phyloP scores from a whole-genome alignment of 2,888 invertebrate species.

The Dryomyza anilis region DNA sequence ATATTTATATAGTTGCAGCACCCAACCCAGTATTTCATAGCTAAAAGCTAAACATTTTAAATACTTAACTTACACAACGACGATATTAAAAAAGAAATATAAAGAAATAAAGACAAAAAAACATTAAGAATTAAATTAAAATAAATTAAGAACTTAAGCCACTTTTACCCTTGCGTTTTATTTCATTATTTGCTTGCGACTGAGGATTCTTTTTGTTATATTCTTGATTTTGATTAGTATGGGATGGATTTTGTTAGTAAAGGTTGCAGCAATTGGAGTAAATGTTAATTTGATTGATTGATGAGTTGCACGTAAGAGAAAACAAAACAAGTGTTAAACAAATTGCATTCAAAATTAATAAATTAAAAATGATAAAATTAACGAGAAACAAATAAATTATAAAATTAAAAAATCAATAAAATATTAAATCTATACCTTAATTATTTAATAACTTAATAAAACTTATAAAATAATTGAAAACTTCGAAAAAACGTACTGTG shows the following conservation, averaged over 20 bases:
- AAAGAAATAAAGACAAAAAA: slow-evolving; percentile 25
- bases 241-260: background rate
- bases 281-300: slow-evolving; percentile 14
- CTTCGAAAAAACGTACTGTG: slow-evolving; percentile 40
- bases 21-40: too few relatives aligned
- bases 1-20: too few relatives aligned
- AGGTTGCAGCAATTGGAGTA: background rate
- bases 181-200: slow-evolving; percentile 52
- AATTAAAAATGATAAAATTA: slow-evolving; percentile 7
- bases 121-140: slow-evolving; percentile 39
- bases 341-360: background rate
- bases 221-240: slow-evolving; percentile 45
- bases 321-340: background rate
- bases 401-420: background rate
- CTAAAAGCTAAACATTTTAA: too few relatives aligned
- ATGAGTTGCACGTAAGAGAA: background rate
- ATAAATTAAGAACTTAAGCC: too few relatives aligned
- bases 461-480: background rate
- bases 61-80: too few relatives aligned
- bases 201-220: slow-evolving; percentile 43
- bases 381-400: background rate
- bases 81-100: too few relatives aligned
- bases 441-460: background rate
- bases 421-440: background rate
- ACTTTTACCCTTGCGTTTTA: slow-evolving; percentile 61